Percentiles rank a stretch among this genome's conserved stretches.
These are phyloP conservation scores for Synanthedon tipuliformis DNA, from an alignment of 2,888 invertebrate genomes.

Conservation along the genomic window DNA sequence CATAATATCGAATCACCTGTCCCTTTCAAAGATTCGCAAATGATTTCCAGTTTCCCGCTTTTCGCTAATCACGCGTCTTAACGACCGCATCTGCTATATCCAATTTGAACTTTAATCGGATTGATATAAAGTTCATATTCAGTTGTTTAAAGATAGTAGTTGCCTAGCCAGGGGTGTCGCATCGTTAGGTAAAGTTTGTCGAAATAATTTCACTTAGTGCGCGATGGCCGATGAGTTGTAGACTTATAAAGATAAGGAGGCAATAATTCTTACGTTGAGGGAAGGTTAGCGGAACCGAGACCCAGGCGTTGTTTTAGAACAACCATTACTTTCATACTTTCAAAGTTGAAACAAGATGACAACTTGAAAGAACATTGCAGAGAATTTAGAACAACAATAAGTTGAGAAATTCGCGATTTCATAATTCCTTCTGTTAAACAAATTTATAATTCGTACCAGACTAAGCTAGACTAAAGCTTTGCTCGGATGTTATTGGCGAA, in stretches of 20 bases:
- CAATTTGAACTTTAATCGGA: neutral
- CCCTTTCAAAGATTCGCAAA: constrained; percentile 61
- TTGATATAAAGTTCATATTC: constrained; percentile 23
- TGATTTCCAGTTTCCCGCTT: constrained; percentile 66
- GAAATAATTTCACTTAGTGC: constrained; percentile 57
- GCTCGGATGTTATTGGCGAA: too few species aligned
- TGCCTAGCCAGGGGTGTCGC: constrained; percentile 26
- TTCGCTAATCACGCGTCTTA: constrained; percentile 48
- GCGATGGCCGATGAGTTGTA: constrained; percentile 47
- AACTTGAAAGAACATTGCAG: neutral
- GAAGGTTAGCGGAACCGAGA: constrained; percentile 4
- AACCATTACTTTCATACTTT: constrained; percentile 30
- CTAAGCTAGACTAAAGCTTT: too few species aligned
- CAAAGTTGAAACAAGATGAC: neutral
- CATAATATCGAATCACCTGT: constrained; percentile 61
- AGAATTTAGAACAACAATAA: too few species aligned
- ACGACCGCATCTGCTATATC: neutral
- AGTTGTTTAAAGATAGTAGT: constrained; percentile 7
- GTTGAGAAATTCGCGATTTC: too few species aligned
- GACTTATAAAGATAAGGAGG: constrained; percentile 52
- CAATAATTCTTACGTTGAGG: constrained; percentile 51
- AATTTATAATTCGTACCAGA: too few species aligned
- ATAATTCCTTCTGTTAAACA: too few species aligned
- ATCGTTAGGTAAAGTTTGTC: constrained; percentile 47
- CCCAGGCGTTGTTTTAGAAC: constrained; percentile 32